Base-by-base conservation (phyloP, 2,113 vertebrate species). In the Mugil cephalus region DNA sequence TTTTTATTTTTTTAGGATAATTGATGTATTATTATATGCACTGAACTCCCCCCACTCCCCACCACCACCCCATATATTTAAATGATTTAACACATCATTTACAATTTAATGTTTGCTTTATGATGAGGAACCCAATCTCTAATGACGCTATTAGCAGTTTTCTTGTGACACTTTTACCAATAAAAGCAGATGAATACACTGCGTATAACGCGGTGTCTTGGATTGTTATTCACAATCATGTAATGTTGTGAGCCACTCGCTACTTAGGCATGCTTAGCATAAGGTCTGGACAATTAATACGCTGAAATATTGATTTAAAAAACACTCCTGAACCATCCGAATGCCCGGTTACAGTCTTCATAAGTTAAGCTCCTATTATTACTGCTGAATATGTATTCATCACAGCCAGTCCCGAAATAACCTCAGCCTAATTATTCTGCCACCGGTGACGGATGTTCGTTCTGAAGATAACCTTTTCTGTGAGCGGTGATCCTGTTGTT, bases 331-430 rank as follows among this genome's bases (percentile, higher is more conserved):
- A 69, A 46, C 51, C 62, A 69, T 78, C 24, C 38, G 50, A 50
- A 75, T 48, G 19, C 59, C 52, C 47, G 17, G 38, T 52, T 79
- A 60, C 42, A 67, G 73, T 85, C 72, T 77, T 74, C 52, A 53
- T 64, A 56, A 77, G 74, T 85, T 52, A 75, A 68, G n/a, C 48
- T 52, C n/a, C 42, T 48, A n/a, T 68, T 82, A 67, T 77, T 50
- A 66, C 53, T 63, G 54, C 69, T 55, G 60, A 34, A 43, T 40
- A 38, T 84, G 46, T 64, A 86, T 86, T 77, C 67, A 86, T 84
- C 70, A 80, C 36, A 54, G 47, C 7, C 58, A 63, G 10, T 62
- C 75, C 67, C n/a, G 74, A 84, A 87, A 87, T 89, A 86, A 73
- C 63, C 55, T 2, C 4, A 45, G 69, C 66, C 42, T 77, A 81